A percentile compares a stretch with the other conserved stretches of the same genome.
These are phyloP conservation scores for Hydractinia symbiolongicarpus DNA, from an alignment of 30 jellyfish, hydroid and myxozoan genomes.

Conservation along the genomic window DNA sequence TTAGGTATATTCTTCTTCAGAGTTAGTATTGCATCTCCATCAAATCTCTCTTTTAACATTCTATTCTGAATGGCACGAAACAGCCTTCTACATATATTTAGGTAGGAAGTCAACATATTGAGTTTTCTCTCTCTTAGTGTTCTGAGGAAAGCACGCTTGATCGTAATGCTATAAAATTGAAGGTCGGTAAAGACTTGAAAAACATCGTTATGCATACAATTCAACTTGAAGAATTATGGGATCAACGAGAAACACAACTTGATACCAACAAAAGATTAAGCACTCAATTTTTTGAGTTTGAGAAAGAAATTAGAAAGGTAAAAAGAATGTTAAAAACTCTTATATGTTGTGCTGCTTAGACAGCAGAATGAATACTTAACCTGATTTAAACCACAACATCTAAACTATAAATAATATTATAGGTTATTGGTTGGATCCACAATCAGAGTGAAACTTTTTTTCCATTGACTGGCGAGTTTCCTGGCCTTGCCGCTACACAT, in stretches of 20 bases:
- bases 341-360: not conserved
- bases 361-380: too few relatives aligned
- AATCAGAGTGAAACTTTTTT: constrained; percentile 67
- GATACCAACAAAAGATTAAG: constrained; percentile 56
- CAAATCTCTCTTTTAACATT: too few relatives aligned
- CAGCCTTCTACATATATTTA: too few relatives aligned
- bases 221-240: constrained; percentile 87
- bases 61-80: too few relatives aligned
- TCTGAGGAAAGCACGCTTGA: constrained; percentile 73
- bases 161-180: constrained; percentile 73
- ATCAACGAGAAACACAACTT: constrained; percentile 60
- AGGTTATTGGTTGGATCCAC: constrained; percentile 82
- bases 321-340: not conserved
- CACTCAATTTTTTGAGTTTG: constrained; percentile 84
- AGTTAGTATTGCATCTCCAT: too few relatives aligned
- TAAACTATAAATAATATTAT: not conserved
- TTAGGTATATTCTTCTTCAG: too few relatives aligned
- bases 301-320: constrained; percentile 86
- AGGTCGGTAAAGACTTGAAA: constrained; percentile 53
- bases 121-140: constrained; percentile 44
- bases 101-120: too few relatives aligned
- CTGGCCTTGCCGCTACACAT: constrained; percentile 65
- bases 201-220: constrained; percentile 61
- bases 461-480: constrained; percentile 64
- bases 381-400: too few relatives aligned